A percentile compares a stretch with the other conserved stretches of the same genome.
phyloP scores from a whole-genome alignment of 1,140 invertebrate genomes.

The Sarcophaga bullata region DNA sequence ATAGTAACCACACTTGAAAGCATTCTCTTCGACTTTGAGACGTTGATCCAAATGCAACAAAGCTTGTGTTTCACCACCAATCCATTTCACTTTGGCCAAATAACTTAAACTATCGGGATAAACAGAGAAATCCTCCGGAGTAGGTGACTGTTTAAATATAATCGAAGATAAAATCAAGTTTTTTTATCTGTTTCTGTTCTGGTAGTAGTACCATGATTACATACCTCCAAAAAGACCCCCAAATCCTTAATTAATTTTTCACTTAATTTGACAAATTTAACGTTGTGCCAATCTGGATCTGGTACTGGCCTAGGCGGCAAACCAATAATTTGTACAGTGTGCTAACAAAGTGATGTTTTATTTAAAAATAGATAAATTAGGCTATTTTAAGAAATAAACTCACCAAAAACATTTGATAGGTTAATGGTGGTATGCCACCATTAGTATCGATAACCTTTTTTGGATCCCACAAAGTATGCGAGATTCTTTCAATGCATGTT shows the following conservation, averaged over 20 bases:
- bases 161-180: neutral
- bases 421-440: constrained; percentile 77
- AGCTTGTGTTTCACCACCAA: constrained; percentile 77
- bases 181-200: neutral
- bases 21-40: constrained; percentile 70
- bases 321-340: constrained; percentile 72
- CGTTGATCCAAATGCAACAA: constrained; percentile 69
- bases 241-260: constrained; percentile 66
- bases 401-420: constrained; percentile 79
- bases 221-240: constrained; percentile 66
- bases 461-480: constrained; percentile 80
- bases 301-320: constrained; percentile 70
- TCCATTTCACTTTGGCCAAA: constrained; percentile 66
- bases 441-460: constrained; percentile 74
- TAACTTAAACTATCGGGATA: constrained; percentile 65
- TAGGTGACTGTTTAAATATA: constrained; percentile 63
- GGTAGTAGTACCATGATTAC: neutral
- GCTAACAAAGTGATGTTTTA: constrained; percentile 61
- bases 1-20: constrained; percentile 71
- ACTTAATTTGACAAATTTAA: constrained; percentile 68
- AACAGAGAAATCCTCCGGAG: constrained; percentile 72
- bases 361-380: neutral
- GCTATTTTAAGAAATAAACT: constrained; percentile 30
- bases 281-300: constrained; percentile 68
- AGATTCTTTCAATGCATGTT: constrained; percentile 71